Conservation (phyloP, 1,140 invertebrate species). For the Calycopis cecrops region DNA sequence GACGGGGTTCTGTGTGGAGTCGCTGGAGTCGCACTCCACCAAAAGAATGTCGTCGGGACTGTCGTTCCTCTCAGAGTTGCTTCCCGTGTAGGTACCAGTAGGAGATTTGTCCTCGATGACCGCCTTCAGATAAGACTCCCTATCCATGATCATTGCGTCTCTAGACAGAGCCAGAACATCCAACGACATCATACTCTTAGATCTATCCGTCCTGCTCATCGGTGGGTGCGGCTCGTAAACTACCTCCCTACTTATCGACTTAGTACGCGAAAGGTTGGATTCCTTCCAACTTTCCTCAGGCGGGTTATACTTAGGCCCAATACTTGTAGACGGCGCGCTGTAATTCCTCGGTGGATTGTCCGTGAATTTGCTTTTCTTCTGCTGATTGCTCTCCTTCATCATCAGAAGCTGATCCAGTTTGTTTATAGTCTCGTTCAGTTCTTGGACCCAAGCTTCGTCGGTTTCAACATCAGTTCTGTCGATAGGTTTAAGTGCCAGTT, state of each 20-base stretch:
- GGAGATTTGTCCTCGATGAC: conserved; percentile 68
- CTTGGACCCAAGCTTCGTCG: conserved; percentile 78
- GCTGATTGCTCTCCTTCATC: conserved; percentile 76
- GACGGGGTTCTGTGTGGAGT: conserved; percentile 59
- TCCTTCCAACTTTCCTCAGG: conserved; percentile 43
- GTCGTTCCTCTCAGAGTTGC: conserved; percentile 64
- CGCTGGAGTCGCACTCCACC: conserved; percentile 67
- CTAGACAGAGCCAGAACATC: conserved; percentile 59
- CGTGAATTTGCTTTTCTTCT: conserved; percentile 62
- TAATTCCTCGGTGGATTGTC: conserved; percentile 49
- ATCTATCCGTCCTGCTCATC: conserved; percentile 53
- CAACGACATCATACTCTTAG: conserved; percentile 67
- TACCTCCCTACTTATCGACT: conserved; percentile 54
- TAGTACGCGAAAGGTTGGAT: conserved; percentile 43
- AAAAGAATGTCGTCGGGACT: conserved; percentile 66
- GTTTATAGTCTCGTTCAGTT: conserved; percentile 79
- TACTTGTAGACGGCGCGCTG: conserved; percentile 55
- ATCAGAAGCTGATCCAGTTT: conserved; percentile 80
- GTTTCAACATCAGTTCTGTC: conserved; percentile 78
- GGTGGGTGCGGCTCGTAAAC: conserved; percentile 48
- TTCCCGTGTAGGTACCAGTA: conserved; percentile 63
- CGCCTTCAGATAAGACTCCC: conserved; percentile 63
- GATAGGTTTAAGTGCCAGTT: conserved; percentile 77
- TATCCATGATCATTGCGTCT: conserved; percentile 56
- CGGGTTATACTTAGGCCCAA: conserved; percentile 40